Percentiles rank a stretch among this genome's conserved stretches.
These are phyloP conservation scores for Erannis defoliaria DNA, from an alignment of 2,888 invertebrate genomes.

Conservation along the genomic window DNA sequence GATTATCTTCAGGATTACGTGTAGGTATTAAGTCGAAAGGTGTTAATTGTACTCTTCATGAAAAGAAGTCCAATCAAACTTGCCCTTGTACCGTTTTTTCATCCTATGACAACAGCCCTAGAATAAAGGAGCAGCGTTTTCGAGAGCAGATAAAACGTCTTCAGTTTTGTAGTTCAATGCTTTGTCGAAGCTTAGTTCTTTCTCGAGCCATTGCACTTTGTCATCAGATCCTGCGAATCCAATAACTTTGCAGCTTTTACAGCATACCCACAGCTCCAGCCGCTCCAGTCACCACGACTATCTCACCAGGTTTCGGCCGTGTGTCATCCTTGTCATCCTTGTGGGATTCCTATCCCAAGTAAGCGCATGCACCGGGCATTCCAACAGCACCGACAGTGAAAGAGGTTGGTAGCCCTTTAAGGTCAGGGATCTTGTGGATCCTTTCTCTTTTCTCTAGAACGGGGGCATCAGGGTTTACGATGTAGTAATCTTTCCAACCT, in stretches of 20 bases:
- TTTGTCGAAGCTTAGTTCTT: slow-evolving; percentile 88
- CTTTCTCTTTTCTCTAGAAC: background rate
- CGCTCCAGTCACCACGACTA: slow-evolving; percentile 88
- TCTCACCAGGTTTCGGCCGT: slow-evolving; percentile 46
- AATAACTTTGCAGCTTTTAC: slow-evolving; percentile 86
- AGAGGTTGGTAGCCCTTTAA: background rate
- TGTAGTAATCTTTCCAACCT: slow-evolving; percentile 82
- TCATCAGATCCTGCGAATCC: slow-evolving; percentile 89
- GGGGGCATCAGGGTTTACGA: background rate
- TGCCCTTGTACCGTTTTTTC: no score
- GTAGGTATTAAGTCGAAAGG: no score
- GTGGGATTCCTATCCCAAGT: no score
- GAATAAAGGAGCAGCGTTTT: slow-evolving; percentile 68
- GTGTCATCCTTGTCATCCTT: no score
- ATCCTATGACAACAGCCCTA: no score
- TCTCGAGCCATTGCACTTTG: slow-evolving; percentile 88
- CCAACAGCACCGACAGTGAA: slow-evolving; percentile 9
- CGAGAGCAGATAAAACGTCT: background rate
- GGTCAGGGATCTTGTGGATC: slow-evolving; percentile 9
- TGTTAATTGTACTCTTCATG: no score
- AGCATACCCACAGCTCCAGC: slow-evolving; percentile 89
- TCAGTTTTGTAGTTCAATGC: slow-evolving; percentile 89
- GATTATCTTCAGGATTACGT: no score
- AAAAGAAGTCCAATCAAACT: no score
- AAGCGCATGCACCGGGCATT: slow-evolving; percentile 16